These are phyloP conservation scores for Apoda limacodes DNA, from an alignment of 2,888 invertebrate species.

Conservation along the genomic window DNA sequence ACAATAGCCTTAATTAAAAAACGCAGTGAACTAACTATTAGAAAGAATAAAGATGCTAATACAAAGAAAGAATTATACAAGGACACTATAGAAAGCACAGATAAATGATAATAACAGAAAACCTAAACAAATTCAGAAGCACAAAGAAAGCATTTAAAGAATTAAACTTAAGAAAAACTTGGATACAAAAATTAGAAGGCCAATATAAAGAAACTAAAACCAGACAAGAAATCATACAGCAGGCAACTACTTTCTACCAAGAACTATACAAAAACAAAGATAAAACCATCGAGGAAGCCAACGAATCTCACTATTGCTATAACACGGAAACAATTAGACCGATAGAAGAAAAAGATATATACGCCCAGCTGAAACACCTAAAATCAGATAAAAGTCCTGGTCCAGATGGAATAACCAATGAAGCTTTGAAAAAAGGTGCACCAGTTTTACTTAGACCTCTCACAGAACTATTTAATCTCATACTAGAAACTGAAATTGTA, in stretches of 20 bases:
- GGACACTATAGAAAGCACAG: background rate
- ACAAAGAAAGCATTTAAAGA: constrained; percentile 8
- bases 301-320: too few species aligned
- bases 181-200: constrained; percentile 9
- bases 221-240: too few species aligned
- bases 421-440: constrained; percentile 15
- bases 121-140: constrained; percentile 10
- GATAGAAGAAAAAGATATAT: constrained; percentile 5
- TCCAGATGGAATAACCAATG: constrained; percentile 16
- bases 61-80: constrained; percentile 7
- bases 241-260: too few species aligned
- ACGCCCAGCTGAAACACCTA: constrained; percentile 1
- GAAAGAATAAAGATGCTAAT: constrained; percentile 7
- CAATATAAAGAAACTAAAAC: constrained; percentile 6
- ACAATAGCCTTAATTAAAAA: constrained; percentile 7
- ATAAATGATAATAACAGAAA: constrained; percentile 9
- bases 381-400: too few species aligned
- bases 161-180: constrained; percentile 7
- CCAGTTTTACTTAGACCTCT: constrained; percentile 10
- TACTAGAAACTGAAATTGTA: constrained; percentile 6
- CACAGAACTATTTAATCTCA: constrained; percentile 15
- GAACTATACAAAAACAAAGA: too few species aligned
- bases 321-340: constrained; percentile 3
- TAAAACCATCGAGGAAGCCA: too few species aligned
- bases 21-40: constrained; percentile 7